Evolutionary conservation across 2,113 vertebrate species (phyloP).

Genomic region (Epinephelus cyanopodus): DNA sequence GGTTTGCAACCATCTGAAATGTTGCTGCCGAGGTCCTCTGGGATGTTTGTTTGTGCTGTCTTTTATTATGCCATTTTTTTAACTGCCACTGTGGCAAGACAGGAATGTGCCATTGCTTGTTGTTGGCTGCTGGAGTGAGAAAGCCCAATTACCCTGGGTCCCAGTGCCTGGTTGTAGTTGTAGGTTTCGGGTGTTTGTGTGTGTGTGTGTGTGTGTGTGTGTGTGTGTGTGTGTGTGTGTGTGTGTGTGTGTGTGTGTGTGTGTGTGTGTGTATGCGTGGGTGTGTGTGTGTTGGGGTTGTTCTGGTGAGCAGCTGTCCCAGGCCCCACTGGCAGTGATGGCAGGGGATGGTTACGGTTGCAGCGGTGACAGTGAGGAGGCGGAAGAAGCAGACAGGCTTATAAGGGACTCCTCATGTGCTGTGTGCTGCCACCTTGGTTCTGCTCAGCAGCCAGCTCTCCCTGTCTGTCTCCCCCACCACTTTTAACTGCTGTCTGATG

Average conservation of each 20-base stretch:
- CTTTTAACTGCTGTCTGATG: slow-evolving; percentile 76
- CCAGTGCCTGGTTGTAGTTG: slow-evolving; percentile 68
- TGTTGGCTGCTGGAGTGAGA: slow-evolving; percentile 76
- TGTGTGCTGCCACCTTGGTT: slow-evolving; percentile 67
- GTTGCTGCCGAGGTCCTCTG: slow-evolving; percentile 66
- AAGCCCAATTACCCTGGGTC: slow-evolving; percentile 80
- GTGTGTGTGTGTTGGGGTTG: slow-evolving; percentile 43
- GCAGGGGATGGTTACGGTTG: slow-evolving; percentile 62
- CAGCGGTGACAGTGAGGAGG: slow-evolving; percentile 57
- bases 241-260: slow-evolving; percentile 13
- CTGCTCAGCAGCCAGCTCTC: slow-evolving; percentile 61
- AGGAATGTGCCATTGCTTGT: slow-evolving; percentile 83
- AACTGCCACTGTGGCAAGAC: slow-evolving; percentile 81
- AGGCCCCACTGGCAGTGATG: slow-evolving; percentile 68
- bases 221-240: slow-evolving; percentile 19
- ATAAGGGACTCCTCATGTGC: slow-evolving; percentile 68
- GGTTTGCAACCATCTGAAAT: slow-evolving; percentile 70
- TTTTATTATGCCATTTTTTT: slow-evolving; percentile 79
- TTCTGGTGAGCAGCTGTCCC: slow-evolving; percentile 80
- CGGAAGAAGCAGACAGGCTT: slow-evolving; percentile 66
- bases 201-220: slow-evolving; percentile 15
- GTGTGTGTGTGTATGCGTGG: slow-evolving; percentile 11
- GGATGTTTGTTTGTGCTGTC: slow-evolving; percentile 79
- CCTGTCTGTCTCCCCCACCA: slow-evolving; percentile 64
- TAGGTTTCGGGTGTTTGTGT: slow-evolving; percentile 24